Conservation (phyloP, 2,888 invertebrate species). For the Caenorhabditis sp. region DNA sequence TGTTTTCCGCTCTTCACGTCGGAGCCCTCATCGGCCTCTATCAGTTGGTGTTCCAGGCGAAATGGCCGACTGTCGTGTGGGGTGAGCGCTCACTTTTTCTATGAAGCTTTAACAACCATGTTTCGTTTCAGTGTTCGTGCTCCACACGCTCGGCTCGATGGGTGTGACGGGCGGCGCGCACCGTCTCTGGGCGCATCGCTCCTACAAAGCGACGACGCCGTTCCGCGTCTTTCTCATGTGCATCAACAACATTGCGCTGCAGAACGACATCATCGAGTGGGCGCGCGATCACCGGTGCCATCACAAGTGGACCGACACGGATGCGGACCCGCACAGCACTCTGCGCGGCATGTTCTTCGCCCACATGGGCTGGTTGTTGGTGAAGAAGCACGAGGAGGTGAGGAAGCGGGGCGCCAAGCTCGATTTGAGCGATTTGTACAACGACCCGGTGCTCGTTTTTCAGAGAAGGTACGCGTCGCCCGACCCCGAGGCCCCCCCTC, state of each 20-base stretch:
- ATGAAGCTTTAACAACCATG: neutral
- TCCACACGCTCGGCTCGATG: conserved; percentile 83
- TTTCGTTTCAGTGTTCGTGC: conserved; percentile 70
- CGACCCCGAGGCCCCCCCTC: too few species aligned
- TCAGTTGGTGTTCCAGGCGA: conserved; percentile 70
- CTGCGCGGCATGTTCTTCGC: conserved; percentile 95
- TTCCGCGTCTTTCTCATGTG: conserved; percentile 87
- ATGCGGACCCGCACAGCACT: conserved; percentile 94
- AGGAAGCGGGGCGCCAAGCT: conserved; percentile 84
- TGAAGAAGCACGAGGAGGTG: conserved; percentile 86
- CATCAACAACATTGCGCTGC: conserved; percentile 89
- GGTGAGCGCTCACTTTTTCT: conserved; percentile 60
- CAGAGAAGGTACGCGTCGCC: conserved; percentile 94
- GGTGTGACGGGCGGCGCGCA: conserved; percentile 96
- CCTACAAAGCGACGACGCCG: conserved; percentile 92
- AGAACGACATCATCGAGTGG: conserved; percentile 92
- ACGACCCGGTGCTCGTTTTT: conserved; percentile 87
- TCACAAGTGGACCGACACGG: conserved; percentile 93
- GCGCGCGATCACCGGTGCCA: conserved; percentile 88
- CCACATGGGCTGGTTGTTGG: conserved; percentile 93
- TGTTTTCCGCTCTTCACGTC: conserved; percentile 73
- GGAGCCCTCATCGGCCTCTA: conserved; percentile 74
- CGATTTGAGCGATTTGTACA: conserved; percentile 88
- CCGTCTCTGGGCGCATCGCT: conserved; percentile 90
- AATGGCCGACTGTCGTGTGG: conserved; percentile 74